Evolutionary conservation across 1,140 invertebrate species (phyloP).

Genomic region (Samia ricini): DNA sequence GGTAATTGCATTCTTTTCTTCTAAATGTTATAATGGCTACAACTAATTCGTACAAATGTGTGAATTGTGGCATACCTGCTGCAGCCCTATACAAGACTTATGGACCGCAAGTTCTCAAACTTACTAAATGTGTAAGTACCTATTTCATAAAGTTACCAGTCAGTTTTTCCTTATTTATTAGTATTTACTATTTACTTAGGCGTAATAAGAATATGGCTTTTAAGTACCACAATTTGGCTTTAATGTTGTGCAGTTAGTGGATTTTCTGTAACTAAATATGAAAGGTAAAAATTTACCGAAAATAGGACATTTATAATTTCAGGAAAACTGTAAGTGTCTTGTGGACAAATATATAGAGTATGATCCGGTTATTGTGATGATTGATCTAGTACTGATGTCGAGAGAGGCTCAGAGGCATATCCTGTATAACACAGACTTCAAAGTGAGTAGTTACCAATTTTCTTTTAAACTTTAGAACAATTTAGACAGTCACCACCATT

Average conservation of each 20-base stretch:
- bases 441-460: constrained; percentile 73
- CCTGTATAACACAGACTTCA: constrained; percentile 86
- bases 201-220: no score
- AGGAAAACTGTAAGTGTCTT: constrained; percentile 84
- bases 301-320: constrained; percentile 15
- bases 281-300: no score
- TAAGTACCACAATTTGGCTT: no score
- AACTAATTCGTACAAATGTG: constrained; percentile 75
- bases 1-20: no score
- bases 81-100: constrained; percentile 83
- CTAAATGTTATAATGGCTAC: background rate
- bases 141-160: background rate
- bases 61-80: constrained; percentile 82
- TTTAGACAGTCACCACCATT: no score
- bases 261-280: no score
- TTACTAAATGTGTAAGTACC: constrained; percentile 85
- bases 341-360: constrained; percentile 95
- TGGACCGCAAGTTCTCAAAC: constrained; percentile 83
- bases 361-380: constrained; percentile 89
- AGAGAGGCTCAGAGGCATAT: constrained; percentile 89
- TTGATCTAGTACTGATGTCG: constrained; percentile 89
- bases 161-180: no score
- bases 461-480: no score
- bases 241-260: no score
- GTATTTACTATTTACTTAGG: no score